Evolutionary conservation across 2,797 vertebrate genomes (phyloP).

Genomic region (Lindbergichthys nudifrons): DNA sequence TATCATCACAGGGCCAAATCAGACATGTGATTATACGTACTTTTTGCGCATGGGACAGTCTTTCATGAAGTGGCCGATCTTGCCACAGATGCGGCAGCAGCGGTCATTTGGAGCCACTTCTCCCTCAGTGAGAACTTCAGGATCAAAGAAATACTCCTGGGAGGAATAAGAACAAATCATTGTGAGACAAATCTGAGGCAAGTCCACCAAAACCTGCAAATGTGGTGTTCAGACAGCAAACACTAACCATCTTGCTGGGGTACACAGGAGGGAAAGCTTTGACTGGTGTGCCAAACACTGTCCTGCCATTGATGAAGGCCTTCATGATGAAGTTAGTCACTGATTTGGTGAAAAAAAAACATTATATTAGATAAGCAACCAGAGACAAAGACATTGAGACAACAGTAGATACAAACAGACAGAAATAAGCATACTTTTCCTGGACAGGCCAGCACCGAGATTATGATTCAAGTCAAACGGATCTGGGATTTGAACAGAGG

Average conservation of each 20-base stretch:
- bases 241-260: constrained; percentile 90
- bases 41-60: constrained; percentile 94
- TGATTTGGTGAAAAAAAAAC: constrained; percentile 59
- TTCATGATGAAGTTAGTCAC: constrained; percentile 99
- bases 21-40: constrained; percentile 76
- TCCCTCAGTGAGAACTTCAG: constrained; percentile 93
- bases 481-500: constrained; percentile 81
- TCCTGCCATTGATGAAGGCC: constrained; percentile 95
- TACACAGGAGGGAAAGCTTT: constrained; percentile 88
- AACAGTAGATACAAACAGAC: neutral
- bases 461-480: constrained; percentile 97
- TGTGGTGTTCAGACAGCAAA: neutral
- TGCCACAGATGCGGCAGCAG: constrained; percentile 96
- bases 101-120: constrained; percentile 95
- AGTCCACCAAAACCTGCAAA: neutral
- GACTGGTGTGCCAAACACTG: constrained; percentile 91
- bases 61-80: constrained; percentile 98
- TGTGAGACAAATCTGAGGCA: too few relatives aligned
- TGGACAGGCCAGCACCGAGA: constrained; percentile 94
- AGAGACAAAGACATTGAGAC: neutral
- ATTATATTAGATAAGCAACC: neutral
- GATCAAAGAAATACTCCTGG: constrained; percentile 97
- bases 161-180: constrained; percentile 16
- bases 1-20: neutral
- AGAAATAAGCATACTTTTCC: constrained; percentile 89